phyloP scores from a whole-genome alignment of 2,888 invertebrate species.

The Cyaniris semiargus region DNA sequence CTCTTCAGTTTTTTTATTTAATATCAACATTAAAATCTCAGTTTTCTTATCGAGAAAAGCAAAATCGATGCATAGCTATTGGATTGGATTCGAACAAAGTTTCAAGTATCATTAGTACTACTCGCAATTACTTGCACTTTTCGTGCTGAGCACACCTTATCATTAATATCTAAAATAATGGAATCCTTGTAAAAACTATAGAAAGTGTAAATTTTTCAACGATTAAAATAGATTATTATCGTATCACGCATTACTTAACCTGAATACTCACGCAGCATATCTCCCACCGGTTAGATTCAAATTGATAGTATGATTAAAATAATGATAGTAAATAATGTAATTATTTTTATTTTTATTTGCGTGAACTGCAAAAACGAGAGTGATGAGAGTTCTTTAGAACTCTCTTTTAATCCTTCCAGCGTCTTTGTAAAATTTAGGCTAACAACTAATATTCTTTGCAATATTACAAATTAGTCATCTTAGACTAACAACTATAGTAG shows the following conservation, averaged over 20 bases:
- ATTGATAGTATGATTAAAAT: slow-evolving; percentile 31
- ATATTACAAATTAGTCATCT: too few species aligned
- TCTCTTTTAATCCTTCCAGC: too few species aligned
- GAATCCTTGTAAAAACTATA: slow-evolving; percentile 16
- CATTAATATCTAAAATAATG: not conserved
- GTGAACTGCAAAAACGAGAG: not conserved
- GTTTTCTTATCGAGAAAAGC: too few species aligned
- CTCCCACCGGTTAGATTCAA: slow-evolving; percentile 46
- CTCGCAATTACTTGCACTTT: not conserved
- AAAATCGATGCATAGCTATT: too few species aligned
- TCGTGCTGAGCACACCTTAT: not conserved
- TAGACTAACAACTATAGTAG: too few species aligned
- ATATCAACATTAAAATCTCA: too few species aligned
- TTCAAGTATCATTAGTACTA: too few species aligned
- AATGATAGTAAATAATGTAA: not conserved
- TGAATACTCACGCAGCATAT: slow-evolving; percentile 54
- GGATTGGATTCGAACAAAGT: too few species aligned
- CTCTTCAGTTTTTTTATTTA: too few species aligned
- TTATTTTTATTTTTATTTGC: not conserved
- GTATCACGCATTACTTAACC: slow-evolving; percentile 47
- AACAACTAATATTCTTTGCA: too few species aligned
- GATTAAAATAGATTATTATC: slow-evolving; percentile 26
- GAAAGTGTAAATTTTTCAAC: slow-evolving; percentile 9
- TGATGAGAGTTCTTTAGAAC: not conserved
- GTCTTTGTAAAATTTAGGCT: too few species aligned